phyloP scores from a whole-genome alignment of 1,140 invertebrate species.

The Zaprionus kolodkinae region DNA sequence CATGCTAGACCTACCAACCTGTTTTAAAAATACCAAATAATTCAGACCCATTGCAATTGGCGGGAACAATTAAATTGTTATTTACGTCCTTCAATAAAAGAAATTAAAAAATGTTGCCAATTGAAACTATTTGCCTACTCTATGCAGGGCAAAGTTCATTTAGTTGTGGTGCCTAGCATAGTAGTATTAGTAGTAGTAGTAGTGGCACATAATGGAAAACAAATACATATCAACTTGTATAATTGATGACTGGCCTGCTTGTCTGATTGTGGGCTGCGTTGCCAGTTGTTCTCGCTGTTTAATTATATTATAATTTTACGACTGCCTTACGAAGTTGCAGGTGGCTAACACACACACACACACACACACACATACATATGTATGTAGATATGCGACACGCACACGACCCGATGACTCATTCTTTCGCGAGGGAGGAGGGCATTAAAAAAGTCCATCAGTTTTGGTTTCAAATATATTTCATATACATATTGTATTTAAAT shows the following conservation, averaged over 20 bases:
- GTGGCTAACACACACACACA: not conserved
- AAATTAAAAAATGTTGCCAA: not conserved
- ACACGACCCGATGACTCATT: constrained; percentile 19
- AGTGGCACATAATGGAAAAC: not conserved
- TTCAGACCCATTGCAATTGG: not conserved
- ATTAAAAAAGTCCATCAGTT: constrained; percentile 18
- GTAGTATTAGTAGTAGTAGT: not conserved
- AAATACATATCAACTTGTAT: not conserved
- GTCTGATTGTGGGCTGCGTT: not conserved
- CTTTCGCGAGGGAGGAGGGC: not conserved
- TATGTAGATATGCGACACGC: not conserved
- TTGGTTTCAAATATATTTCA: constrained; percentile 7
- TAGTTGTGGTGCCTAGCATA: not conserved
- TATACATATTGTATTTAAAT: not conserved
- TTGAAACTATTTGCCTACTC: not conserved
- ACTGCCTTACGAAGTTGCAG: not conserved
- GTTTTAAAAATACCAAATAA: constrained; percentile 18
- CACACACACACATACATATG: not conserved
- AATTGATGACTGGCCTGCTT: constrained; percentile 9
- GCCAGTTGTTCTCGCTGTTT: not conserved
- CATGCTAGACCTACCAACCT: constrained; percentile 32
- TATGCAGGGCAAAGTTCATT: not conserved
- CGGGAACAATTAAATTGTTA: constrained; percentile 13
- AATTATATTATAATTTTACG: constrained; percentile 11
- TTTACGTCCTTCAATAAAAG: not conserved